Evolutionary conservation across 1,140 invertebrate genomes (phyloP).

Genomic region (Hycleus phaleratus): DNA sequence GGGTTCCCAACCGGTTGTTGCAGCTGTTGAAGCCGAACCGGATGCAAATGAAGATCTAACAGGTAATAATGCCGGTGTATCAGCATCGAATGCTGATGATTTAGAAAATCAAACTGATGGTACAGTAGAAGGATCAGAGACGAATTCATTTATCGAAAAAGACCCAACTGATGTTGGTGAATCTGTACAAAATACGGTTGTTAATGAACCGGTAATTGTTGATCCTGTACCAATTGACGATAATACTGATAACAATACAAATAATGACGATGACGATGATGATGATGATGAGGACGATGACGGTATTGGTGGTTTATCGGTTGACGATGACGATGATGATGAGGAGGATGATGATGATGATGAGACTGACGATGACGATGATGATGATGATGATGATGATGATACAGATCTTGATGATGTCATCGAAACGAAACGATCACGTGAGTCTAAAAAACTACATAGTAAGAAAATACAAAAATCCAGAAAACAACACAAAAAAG

Average conservation of each 20-base stretch:
- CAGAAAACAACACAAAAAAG: conserved; percentile 44
- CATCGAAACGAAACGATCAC: conserved; percentile 59
- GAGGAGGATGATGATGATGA: conserved; percentile 52
- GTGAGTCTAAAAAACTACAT: conserved; percentile 69
- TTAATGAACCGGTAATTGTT: conserved; percentile 29
- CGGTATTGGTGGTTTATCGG: conserved; percentile 37
- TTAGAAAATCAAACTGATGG: conserved; percentile 42
- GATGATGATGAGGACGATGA: conserved; percentile 53
- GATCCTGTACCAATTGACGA: conserved; percentile 32
- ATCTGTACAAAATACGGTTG: conserved; percentile 28
- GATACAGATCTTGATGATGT: conserved; percentile 62
- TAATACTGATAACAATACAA: conserved; percentile 41
- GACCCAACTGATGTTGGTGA: conserved; percentile 37
- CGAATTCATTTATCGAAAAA: conserved; percentile 29
- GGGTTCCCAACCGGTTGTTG: conserved; percentile 42
- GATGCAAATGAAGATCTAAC: conserved; percentile 39
- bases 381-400: conserved; percentile 67
- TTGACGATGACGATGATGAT: conserved; percentile 44
- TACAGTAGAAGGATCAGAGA: conserved; percentile 35
- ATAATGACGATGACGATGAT: conserved; percentile 52
- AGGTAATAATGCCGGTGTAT: conserved; percentile 31
- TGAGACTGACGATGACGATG: conserved; percentile 60
- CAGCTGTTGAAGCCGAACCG: conserved; percentile 38
- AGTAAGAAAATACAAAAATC: conserved; percentile 44
- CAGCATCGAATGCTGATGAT: conserved; percentile 17